Evolutionary conservation across 2,888 invertebrate species (phyloP), one percentile per base, ranked within the genome.

Genomic region (Neelides folsomi): DNA sequence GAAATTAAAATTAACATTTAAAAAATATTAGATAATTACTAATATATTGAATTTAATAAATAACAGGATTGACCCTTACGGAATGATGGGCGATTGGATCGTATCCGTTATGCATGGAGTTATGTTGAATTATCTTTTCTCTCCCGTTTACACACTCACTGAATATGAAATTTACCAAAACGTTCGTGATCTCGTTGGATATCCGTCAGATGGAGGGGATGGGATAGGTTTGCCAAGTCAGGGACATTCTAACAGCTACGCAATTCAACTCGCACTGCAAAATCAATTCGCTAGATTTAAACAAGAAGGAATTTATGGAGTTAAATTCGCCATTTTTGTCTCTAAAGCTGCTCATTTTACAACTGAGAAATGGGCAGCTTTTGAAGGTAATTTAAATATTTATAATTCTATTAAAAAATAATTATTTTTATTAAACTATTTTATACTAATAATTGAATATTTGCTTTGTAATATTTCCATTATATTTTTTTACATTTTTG

Each of bases 101-200:
- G 43, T 39, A 2, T 50, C 51, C 1, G 41, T 50, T 2, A 47
- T 56, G 47, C 45, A 40, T 20, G 12, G 13, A 4, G 37, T 42
- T 1, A 36, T 50, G 6, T 15, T 52, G 6, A 53, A 47, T 4
- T 56, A 51, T 27, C 36, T 36, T 10, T 2, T 47, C 1, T 35
- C 53, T 8, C 56, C 53, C 7, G 56, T 56, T 2, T 53, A 42
- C 18, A 56, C 51, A 19, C 40, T 56, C 15, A 56, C 53, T 53
- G 56, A 56, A 19, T 15, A 45, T 4, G 13, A 27, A 9, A 12
- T 45, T 6, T 13, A 27, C 3, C 12, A 37, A 18, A 15, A 27
- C 15, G 15, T 47, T 2, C 9, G 38, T 2, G 18, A 37, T 12
- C 36, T 47, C 15, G 13, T 37, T 15, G 47, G 47, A 4, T 47